A percentile compares a stretch with the other conserved stretches of the same genome.
Conservation (phyloP, 2,113 vertebrate genomes). For the Nipponia nippon region DNA sequence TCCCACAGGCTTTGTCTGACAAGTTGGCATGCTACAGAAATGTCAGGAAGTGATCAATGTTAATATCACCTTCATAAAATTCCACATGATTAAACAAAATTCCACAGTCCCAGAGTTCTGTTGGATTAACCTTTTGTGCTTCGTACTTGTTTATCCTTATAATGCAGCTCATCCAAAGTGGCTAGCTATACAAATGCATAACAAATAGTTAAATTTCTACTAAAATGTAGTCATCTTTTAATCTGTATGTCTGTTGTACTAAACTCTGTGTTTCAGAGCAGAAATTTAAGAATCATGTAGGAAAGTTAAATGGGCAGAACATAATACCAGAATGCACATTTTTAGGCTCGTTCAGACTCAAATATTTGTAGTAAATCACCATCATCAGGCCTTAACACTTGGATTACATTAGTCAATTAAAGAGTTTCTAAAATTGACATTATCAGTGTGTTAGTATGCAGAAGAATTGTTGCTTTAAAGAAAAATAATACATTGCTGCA, state of each 20-base stretch:
- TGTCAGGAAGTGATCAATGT: neutral
- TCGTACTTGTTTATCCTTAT: neutral
- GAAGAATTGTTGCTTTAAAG: neutral
- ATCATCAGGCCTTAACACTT: neutral
- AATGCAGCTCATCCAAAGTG: neutral
- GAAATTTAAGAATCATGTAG: neutral
- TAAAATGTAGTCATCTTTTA: neutral
- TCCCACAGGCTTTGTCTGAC: neutral
- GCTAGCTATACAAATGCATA: neutral
- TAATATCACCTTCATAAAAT: neutral
- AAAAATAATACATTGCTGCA: neutral
- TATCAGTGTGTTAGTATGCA: neutral
- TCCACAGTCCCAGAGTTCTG: neutral
- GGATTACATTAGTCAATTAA: neutral
- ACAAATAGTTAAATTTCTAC: neutral
- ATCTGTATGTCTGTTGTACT: neutral
- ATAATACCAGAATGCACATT: neutral
- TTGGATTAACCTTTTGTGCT: neutral
- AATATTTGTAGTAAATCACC: neutral
- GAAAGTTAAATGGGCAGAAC: neutral
- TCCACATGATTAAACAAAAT: neutral
- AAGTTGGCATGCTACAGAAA: neutral
- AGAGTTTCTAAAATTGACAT: neutral
- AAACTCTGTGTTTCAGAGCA: neutral
- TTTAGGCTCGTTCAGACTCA: neutral